Percentiles rank a stretch among this genome's conserved stretches.
Evolutionary conservation across 2,888 invertebrate genomes (phyloP).

Genomic region (Thera obeliscata): DNA sequence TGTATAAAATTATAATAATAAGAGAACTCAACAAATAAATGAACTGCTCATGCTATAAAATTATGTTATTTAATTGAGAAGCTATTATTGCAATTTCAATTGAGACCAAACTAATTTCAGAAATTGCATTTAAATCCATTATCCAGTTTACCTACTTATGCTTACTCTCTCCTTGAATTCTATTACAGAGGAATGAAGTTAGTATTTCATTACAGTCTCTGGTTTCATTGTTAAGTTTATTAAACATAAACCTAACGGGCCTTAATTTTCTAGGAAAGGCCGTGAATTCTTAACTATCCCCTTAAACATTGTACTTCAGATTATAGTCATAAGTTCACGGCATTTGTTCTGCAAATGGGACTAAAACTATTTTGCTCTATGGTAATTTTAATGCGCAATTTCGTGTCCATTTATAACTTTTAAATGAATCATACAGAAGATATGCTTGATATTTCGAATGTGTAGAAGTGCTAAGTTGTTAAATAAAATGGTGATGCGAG

Average conservation of each 20-base stretch:
- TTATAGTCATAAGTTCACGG: constrained; percentile 18
- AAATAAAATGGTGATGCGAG: neutral
- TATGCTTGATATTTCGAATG: constrained; percentile 7
- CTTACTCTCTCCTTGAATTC: constrained; percentile 19
- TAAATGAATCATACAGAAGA: constrained; percentile 35
- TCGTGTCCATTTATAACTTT: constrained; percentile 14
- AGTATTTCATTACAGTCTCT: constrained; percentile 20
- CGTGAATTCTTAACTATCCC: constrained; percentile 18
- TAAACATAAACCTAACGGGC: constrained; percentile 25
- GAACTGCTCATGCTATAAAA: neutral
- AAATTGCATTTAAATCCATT: constrained; percentile 17
- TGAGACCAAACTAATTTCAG: constrained; percentile 14
- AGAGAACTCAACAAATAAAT: neutral
- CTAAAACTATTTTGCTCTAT: constrained; percentile 14
- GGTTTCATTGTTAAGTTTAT: constrained; percentile 25
- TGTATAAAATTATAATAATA: neutral
- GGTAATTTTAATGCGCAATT: constrained; percentile 32
- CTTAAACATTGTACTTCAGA: constrained; percentile 17
- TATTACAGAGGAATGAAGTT: constrained; percentile 21
- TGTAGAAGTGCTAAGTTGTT: neutral
- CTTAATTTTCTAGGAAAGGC: constrained; percentile 22
- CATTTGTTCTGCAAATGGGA: constrained; percentile 24
- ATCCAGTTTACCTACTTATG: neutral
- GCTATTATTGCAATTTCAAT: constrained; percentile 6
- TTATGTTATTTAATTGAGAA: constrained; percentile 7